Evolutionary conservation across 2,888 invertebrate species (phyloP).

Genomic region (Lamellibrachia columna): DNA sequence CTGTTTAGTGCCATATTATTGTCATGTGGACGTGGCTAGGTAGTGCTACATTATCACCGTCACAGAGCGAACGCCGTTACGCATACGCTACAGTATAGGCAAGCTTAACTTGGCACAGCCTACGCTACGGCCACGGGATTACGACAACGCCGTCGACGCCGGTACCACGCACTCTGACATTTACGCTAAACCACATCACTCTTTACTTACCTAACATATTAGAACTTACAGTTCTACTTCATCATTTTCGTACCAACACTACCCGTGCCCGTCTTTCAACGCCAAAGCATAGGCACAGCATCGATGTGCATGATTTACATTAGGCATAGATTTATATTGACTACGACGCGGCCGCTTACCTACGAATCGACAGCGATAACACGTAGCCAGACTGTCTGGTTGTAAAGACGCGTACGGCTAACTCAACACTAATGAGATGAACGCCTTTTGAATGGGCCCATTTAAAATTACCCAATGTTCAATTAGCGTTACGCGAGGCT

Average conservation of each 20-base stretch:
- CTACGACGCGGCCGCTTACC: background rate
- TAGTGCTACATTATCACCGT: too few relatives aligned
- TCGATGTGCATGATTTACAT: background rate
- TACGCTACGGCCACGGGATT: background rate
- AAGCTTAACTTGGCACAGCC: background rate
- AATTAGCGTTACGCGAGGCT: background rate
- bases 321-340: background rate
- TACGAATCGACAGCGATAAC: background rate
- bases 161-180: background rate
- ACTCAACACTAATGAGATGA: background rate
- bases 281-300: background rate
- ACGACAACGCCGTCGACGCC: background rate
- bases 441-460: background rate
- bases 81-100: background rate
- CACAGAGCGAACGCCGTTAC: too few relatives aligned
- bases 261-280: background rate
- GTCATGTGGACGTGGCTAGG: too few relatives aligned
- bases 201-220: background rate
- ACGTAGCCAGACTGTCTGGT: conserved; percentile 1
- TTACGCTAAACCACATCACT: background rate
- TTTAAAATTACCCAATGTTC: background rate
- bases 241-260: background rate
- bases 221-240: background rate
- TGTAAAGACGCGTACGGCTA: background rate
- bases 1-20: too few relatives aligned